A percentile compares a stretch with the other conserved stretches of the same genome.
Conservation (phyloP, 2,113 vertebrate genomes). For the Cricetomys ansorgei region DNA sequence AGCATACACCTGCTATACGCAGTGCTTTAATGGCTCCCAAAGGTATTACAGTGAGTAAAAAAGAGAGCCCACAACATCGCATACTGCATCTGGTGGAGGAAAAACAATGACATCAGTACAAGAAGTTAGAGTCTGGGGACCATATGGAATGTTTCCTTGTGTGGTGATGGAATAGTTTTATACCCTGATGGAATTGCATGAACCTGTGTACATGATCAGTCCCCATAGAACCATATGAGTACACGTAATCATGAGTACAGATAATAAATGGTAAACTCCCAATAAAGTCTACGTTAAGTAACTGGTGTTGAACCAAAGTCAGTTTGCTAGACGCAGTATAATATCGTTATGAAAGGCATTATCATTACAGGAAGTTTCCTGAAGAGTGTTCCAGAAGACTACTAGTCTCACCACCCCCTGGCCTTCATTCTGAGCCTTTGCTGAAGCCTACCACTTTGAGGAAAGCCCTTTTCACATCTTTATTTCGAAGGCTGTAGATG, state of each 20-base stretch:
- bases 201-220: background rate
- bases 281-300: background rate
- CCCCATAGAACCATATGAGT: background rate
- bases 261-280: background rate
- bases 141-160: background rate
- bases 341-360: background rate
- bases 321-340: background rate
- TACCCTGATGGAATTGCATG: background rate
- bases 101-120: background rate
- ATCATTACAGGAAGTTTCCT: background rate
- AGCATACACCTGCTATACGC: background rate
- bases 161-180: background rate
- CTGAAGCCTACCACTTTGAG: constrained; percentile 42
- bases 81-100: background rate
- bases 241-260: background rate
- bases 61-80: background rate
- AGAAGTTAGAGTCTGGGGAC: background rate
- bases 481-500: constrained; percentile 71
- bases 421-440: constrained; percentile 24
- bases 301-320: background rate
- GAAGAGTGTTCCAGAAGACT: background rate
- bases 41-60: background rate
- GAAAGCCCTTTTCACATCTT: constrained; percentile 72
- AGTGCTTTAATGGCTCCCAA: background rate
- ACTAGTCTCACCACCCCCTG: background rate